Conservation (phyloP, 2,113 vertebrate species). For the Lophotis ruficrista region DNA sequence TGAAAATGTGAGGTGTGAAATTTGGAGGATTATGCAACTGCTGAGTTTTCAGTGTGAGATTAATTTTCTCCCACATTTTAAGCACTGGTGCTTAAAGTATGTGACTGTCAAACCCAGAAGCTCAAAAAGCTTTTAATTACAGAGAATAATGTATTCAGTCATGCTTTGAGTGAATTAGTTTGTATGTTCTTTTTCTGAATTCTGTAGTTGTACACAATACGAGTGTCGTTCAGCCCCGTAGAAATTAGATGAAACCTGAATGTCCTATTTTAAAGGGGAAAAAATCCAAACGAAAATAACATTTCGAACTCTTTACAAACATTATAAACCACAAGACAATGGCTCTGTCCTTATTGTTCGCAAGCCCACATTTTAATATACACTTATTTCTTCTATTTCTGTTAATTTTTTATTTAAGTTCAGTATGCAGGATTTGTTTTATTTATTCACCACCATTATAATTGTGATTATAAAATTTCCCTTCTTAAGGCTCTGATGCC, state of each 20-base stretch:
- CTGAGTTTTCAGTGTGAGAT: background rate
- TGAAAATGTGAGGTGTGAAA: background rate
- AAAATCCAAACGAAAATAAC: background rate
- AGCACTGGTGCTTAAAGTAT: background rate
- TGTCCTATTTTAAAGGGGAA: background rate
- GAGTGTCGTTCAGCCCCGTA: too few relatives aligned
- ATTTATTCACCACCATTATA: background rate
- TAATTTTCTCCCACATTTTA: background rate
- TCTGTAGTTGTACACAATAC: background rate
- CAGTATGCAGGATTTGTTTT: background rate
- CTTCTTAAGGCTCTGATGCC: background rate
- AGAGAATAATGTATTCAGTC: background rate
- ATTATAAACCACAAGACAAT: background rate
- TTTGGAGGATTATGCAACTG: background rate
- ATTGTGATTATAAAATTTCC: background rate
- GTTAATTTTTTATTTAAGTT: background rate
- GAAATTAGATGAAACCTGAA: background rate
- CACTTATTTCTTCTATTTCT: background rate
- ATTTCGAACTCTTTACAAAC: background rate
- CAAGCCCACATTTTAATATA: background rate
- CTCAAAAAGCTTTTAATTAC: background rate
- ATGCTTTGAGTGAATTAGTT: background rate
- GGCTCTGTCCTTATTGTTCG: background rate
- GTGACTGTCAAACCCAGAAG: background rate
- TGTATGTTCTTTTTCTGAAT: background rate